Base-by-base conservation (phyloP, 1,140 invertebrate species). In the Drosophila eugracilis region DNA sequence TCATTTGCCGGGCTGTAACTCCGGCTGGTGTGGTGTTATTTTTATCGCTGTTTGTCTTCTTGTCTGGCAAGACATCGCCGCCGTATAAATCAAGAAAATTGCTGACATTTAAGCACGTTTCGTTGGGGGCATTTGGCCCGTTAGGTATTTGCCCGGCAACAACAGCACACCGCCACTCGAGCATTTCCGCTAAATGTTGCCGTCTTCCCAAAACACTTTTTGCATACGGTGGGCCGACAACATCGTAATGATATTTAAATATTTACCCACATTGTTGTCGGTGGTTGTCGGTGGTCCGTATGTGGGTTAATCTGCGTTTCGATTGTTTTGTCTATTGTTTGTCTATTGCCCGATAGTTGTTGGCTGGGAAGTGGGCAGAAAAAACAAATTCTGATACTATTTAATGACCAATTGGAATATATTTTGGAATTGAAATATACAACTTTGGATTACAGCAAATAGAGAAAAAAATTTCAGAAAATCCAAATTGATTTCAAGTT, bases 21-120 rank as follows among this genome's bases (percentile, higher is more conserved):
- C 66, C 28, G 28, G 28, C 50, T 59, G 39, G 34, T 30, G n/a
- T 48, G 59, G 60, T 66, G 63, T 66, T 67, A 67, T 52, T 66
- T 67, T 67, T 66, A 47, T 57, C 63, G 75, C 28, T 66, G 74
- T 53, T 78, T 73, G 59, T 60, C 72, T 84, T 79, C 79, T 85
- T 80, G 81, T 85, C 55, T 66, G 70, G 48, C 72, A 86, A 84
- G 80, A 65, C 80, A 83, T 59, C 62, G 80, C 65, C 57, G 78
- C 81, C 81, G 79, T 88, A 86, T 86, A 86, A 86, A 86, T 86
- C 81, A 86, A 86, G 81, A 86, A 86, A 86, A 86, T 86, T 86
- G 83, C 81, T 86, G 81, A 86, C 81, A 86, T 86, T 86, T 88
- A 86, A 81, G 81, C 81, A 86, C 83, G 81, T 86, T 86, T 81